phyloP scores from a whole-genome alignment of 2,797 vertebrate genomes.

The Halcyon smyrnensis region DNA sequence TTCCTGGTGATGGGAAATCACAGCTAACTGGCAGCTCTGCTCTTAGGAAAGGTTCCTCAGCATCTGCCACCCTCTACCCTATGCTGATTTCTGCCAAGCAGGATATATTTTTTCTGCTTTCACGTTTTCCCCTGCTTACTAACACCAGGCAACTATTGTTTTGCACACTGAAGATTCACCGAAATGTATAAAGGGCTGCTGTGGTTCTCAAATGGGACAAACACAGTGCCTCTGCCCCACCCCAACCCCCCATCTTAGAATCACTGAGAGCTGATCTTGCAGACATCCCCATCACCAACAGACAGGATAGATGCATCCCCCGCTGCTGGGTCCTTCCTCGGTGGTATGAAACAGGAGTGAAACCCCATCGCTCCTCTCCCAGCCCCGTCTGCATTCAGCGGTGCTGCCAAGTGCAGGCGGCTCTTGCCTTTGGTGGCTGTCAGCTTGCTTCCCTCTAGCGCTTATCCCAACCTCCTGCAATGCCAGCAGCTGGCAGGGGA shows the following conservation, averaged over 20 bases:
- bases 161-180: neutral
- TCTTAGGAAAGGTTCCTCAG: neutral
- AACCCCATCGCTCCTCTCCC: neutral
- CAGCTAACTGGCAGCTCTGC: neutral
- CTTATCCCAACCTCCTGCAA: constrained; percentile 2
- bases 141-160: neutral
- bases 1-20: neutral
- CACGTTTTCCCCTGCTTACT: neutral
- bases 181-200: neutral
- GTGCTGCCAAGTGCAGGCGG: neutral
- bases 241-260: neutral
- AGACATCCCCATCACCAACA: neutral
- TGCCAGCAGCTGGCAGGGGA: neutral
- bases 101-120: neutral
- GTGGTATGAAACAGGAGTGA: neutral
- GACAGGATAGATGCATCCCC: neutral
- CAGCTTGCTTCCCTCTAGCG: constrained; percentile 48
- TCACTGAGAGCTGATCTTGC: neutral
- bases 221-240: rapidly evolving
- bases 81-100: neutral
- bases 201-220: neutral
- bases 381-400: rapidly evolving
- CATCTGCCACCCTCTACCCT: neutral
- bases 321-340: neutral
- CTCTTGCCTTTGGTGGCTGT: neutral